Base-by-base conservation (phyloP, 2,113 vertebrate genomes). In the Acanthisitta chloris region DNA sequence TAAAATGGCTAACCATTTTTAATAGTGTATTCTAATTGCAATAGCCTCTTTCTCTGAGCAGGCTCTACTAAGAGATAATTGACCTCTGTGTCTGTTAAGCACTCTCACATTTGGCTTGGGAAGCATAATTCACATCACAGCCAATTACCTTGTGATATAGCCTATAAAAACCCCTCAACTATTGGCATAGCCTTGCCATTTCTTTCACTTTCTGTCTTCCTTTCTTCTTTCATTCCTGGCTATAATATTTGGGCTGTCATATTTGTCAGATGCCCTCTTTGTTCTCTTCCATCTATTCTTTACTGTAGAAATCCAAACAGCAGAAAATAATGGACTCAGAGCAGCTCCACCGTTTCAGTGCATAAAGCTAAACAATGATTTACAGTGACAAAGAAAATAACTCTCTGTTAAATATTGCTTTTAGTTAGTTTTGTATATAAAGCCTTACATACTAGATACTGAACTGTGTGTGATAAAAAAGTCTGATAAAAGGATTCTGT, bases 61-160 rank as follows among this genome's bases (percentile, higher is more conserved):
- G 86, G 79, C 84, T 90, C 78, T 96, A 55, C 92, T 93, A 92
- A 94, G 90, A 96, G 86, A 96, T 96, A 96, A 97, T 97, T 97
- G 96, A 97, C 96, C 97, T 96, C 95, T 96, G 86, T 1, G 6
- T 94, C 86, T 88, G 81, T 96, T 96, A 94, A 96, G 81, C 88
- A 73, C 94, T 91, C 82, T 95, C 80, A 88, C 81, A 88, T 96
- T 96, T 97, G 95, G 76, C 84, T 96, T 92, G 81, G 95, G 91
- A 96, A 91, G 61, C 88, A 91, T 95, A 96, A 95, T 95, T 97
- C 96, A 96, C 80, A 93, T 93, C 90, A 61, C 69, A 90, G 84
- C 76, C 81, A 96, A 95, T 97, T 96, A 96, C 84, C 69, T 88
- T 91, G 65, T 92, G 92, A 94, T 95, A 83, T 14, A 94, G 81